Conservation (phyloP, 2,888 invertebrate species). For the Chrysina gloriosa region DNA sequence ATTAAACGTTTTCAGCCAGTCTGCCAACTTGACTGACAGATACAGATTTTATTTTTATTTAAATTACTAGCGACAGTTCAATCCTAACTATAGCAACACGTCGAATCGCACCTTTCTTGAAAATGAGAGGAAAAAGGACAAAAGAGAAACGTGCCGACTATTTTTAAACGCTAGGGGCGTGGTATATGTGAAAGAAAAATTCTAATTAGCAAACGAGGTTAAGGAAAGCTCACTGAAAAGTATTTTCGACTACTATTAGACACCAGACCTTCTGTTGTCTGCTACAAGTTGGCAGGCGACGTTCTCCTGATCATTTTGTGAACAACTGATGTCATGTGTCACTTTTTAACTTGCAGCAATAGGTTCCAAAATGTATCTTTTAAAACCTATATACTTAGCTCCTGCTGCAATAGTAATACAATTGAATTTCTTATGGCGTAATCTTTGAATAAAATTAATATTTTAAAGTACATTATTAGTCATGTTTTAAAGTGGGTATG, state of each 20-base stretch:
- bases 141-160: neutral
- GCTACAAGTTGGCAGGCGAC: slow-evolving; percentile 1
- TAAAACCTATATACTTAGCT: slow-evolving; percentile 16
- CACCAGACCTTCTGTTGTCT: slow-evolving; percentile 27
- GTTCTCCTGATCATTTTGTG: slow-evolving; percentile 36
- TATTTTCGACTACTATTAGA: slow-evolving; percentile 12
- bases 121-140: slow-evolving; percentile 6
- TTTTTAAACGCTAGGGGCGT: slow-evolving; percentile 7
- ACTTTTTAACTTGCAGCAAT: neutral
- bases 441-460: no score
- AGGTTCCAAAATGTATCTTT: slow-evolving; percentile 22
- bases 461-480: no score
- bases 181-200: slow-evolving; percentile 23
- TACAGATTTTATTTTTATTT: slow-evolving; percentile 35
- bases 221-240: slow-evolving; percentile 7
- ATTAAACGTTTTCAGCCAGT: slow-evolving; percentile 21
- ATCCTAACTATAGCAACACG: neutral
- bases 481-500: no score
- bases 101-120: neutral
- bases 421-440: no score
- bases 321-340: slow-evolving; percentile 32
- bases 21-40: slow-evolving; percentile 26
- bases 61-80: slow-evolving; percentile 18
- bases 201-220: slow-evolving; percentile 37
- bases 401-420: no score